phyloP scores from a whole-genome alignment of 2,797 vertebrate species.

The Anguilla pacifica region DNA sequence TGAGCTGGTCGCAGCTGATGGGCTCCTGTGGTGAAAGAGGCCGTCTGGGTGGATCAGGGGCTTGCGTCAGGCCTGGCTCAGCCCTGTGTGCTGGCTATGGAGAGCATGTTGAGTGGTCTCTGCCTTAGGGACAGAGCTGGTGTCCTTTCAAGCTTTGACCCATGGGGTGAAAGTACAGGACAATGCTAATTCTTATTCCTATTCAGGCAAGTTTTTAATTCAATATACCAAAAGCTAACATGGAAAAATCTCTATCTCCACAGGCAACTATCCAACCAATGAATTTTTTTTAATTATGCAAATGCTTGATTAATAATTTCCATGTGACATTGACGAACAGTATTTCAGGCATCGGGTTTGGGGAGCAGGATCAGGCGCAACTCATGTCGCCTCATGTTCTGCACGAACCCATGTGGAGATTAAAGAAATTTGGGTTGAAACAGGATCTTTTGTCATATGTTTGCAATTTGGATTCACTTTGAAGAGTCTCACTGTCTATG shows the following conservation, averaged over 20 bases:
- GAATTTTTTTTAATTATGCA: neutral
- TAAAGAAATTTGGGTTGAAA: neutral
- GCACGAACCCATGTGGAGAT: neutral
- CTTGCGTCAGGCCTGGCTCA: neutral
- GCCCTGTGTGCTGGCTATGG: neutral
- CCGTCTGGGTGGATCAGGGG: neutral
- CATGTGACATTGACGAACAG: neutral
- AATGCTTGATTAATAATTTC: neutral
- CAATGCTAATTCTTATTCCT: neutral
- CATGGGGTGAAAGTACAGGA: neutral
- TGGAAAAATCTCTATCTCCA: neutral
- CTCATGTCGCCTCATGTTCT: neutral
- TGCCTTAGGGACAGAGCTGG: neutral
- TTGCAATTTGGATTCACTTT: neutral
- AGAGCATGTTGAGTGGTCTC: neutral
- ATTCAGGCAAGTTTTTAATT: neutral
- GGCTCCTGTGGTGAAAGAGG: conserved; percentile 4
- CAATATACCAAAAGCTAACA: neutral
- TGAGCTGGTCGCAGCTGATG: conserved; percentile 17
- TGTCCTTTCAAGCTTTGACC: neutral
- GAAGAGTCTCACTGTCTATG: neutral
- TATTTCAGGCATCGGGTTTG: neutral
- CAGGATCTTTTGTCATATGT: conserved; percentile 1
- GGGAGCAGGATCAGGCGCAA: neutral
- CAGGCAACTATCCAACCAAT: neutral